A percentile compares a stretch with the other conserved stretches of the same genome.
Conservation (phyloP, 1,140 invertebrate genomes). For the Eueides isabella region DNA sequence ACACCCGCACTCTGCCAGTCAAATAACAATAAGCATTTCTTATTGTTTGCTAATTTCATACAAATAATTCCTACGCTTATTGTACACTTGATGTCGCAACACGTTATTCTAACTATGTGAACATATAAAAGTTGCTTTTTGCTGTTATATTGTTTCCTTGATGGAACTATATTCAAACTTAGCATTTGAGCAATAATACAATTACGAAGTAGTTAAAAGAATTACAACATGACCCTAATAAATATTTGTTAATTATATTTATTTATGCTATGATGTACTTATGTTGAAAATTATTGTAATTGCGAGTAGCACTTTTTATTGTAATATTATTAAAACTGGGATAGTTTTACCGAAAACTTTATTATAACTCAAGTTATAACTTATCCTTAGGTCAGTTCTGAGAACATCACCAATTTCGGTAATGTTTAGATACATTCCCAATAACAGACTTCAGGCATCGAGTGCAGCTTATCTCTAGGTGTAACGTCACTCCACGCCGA, state of each 20-base stretch:
- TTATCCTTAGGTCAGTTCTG: neutral
- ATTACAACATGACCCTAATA: neutral
- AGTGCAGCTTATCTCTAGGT: conserved; percentile 58
- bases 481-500: conserved; percentile 64
- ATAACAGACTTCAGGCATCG: conserved; percentile 8
- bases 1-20: too few relatives aligned
- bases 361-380: too few relatives aligned
- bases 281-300: neutral
- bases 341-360: too few relatives aligned
- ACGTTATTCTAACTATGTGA: conserved; percentile 30
- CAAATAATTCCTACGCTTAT: conserved; percentile 31
- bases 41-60: conserved; percentile 35
- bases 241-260: neutral
- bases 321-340: neutral
- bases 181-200: neutral
- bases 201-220: neutral
- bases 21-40: conserved; percentile 12
- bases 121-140: conserved; percentile 29
- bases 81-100: conserved; percentile 28
- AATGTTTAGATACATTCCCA: conserved; percentile 4
- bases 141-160: conserved; percentile 22
- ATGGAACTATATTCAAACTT: conserved; percentile 20
- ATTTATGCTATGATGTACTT: too few relatives aligned
- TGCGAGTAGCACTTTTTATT: too few relatives aligned
- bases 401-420: neutral